These are phyloP conservation scores for Drosophila limbata DNA, from an alignment of 2,888 invertebrate genomes.

Conservation along the genomic window DNA sequence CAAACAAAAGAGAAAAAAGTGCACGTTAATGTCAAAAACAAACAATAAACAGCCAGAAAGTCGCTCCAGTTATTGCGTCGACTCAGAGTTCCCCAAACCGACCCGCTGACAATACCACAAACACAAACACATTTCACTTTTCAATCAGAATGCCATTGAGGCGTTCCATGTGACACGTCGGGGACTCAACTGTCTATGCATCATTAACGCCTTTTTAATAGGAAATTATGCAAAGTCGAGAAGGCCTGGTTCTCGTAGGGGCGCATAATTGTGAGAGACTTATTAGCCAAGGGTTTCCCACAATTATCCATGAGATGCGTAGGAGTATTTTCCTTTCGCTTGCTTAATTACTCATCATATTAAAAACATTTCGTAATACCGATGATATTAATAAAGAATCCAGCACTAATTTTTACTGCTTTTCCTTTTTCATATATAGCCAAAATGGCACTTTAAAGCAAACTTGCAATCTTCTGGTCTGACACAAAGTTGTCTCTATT, in stretches of 20 bases:
- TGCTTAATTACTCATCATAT: neutral
- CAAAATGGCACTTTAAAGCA: neutral
- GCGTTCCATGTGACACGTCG: constrained; percentile 76
- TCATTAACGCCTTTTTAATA: constrained; percentile 68
- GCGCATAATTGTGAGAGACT: constrained; percentile 26
- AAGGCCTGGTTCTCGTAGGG: constrained; percentile 2
- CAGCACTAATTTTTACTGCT: neutral
- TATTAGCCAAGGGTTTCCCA: constrained; percentile 37
- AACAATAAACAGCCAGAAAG: constrained; percentile 54
- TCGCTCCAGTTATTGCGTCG: constrained; percentile 7
- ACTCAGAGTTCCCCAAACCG: constrained; percentile 7
- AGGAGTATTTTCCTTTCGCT: neutral
- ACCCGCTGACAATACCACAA: constrained; percentile 43
- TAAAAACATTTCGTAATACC: too few relatives aligned
- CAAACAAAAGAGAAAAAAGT: constrained; percentile 35
- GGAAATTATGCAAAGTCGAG: constrained; percentile 36
- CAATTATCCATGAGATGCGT: constrained; percentile 3
- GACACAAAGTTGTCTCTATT: constrained; percentile 11
- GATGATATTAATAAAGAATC: too few relatives aligned
- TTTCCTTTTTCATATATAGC: neutral
- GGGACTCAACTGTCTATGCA: constrained; percentile 44
- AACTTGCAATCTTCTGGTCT: neutral
- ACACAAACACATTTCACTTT: constrained; percentile 64
- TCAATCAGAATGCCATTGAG: constrained; percentile 80
- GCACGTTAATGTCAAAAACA: constrained; percentile 51